These are phyloP conservation scores for Coccyzus lansbergi DNA, from an alignment of 2,797 vertebrate species.

Conservation along the genomic window DNA sequence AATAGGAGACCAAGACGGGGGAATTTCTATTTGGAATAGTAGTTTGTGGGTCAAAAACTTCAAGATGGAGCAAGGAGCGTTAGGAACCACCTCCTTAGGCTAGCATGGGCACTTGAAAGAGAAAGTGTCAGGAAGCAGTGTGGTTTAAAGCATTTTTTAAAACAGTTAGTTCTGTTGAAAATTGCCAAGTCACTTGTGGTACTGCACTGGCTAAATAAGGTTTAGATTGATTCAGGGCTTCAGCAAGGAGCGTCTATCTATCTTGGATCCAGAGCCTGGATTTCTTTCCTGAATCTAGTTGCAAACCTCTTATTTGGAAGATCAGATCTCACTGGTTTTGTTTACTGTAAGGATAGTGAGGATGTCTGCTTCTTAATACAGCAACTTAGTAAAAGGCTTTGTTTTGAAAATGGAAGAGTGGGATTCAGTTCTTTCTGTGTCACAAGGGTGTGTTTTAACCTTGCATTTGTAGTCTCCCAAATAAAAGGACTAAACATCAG, in stretches of 20 bases:
- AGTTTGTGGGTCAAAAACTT: not conserved
- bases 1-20: not conserved
- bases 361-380: not conserved
- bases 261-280: not conserved
- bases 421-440: rapidly evolving
- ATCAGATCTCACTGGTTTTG: not conserved
- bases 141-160: not conserved
- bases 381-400: not conserved
- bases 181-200: not conserved
- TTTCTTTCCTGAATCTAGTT: not conserved
- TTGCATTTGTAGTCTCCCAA: not conserved
- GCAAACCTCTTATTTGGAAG: not conserved
- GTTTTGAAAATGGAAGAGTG: not conserved
- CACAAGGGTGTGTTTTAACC: not conserved
- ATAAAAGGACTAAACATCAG: not conserved
- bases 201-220: not conserved
- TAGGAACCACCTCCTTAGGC: not conserved
- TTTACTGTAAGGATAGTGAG: not conserved
- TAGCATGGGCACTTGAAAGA: not conserved
- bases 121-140: not conserved
- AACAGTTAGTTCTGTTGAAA: not conserved
- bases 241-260: not conserved
- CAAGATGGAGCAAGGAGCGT: not conserved
- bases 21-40: not conserved
- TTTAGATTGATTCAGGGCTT: not conserved